A percentile compares a stretch with the other conserved stretches of the same genome.
Evolutionary conservation across 2,888 invertebrate species (phyloP).

Genomic region (Clistopyga incitator): DNA sequence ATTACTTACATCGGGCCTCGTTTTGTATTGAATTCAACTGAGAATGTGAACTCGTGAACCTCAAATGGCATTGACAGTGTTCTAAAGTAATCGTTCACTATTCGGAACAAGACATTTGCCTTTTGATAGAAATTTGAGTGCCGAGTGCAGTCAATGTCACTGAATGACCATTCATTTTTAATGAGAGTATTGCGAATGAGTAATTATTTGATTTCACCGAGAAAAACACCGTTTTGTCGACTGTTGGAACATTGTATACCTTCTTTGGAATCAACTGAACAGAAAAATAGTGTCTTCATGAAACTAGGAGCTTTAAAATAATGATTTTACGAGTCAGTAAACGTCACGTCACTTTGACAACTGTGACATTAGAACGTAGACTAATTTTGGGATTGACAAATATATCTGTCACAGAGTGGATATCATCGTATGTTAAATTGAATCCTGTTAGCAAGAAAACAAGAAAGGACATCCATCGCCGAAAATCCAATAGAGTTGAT

Average conservation of each 20-base stretch:
- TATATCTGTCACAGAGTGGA: neutral
- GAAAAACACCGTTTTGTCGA: too few species aligned
- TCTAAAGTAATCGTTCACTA: neutral
- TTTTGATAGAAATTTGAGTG: too few species aligned
- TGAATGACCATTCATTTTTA: too few species aligned
- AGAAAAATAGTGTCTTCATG: too few species aligned
- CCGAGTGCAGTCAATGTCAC: too few species aligned
- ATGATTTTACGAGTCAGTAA: too few species aligned
- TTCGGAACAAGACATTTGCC: neutral
- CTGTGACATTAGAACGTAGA: neutral
- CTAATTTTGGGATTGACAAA: neutral
- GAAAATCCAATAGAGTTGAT: neutral
- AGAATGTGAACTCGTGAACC: neutral
- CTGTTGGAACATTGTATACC: too few species aligned
- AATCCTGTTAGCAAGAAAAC: neutral
- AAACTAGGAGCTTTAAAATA: too few species aligned
- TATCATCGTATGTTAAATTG: neutral
- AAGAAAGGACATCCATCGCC: neutral
- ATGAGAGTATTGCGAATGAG: too few species aligned
- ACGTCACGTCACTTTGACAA: neutral
- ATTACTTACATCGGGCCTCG: constrained; percentile 6
- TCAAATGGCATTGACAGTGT: neutral
- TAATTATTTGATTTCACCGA: too few species aligned
- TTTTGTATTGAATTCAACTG: constrained; percentile 12
- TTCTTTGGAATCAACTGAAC: too few species aligned